Percentiles rank a stretch among this genome's conserved stretches.
phyloP scores from a whole-genome alignment of 2,888 invertebrate genomes.

The Liposcelis brunnea region DNA sequence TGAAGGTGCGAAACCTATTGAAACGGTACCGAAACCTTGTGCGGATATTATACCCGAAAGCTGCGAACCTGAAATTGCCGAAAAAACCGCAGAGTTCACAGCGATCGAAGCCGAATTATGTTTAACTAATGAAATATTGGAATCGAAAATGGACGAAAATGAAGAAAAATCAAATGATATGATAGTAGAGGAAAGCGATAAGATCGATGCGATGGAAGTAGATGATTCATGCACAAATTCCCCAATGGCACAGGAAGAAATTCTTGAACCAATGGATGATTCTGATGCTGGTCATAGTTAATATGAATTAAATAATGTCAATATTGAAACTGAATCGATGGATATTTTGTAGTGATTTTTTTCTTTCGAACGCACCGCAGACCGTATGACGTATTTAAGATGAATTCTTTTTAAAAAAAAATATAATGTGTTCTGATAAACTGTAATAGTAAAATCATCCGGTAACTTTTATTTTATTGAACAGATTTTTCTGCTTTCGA shows the following conservation, averaged over 20 bases:
- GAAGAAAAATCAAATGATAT: conserved; percentile 1
- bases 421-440: too few relatives aligned
- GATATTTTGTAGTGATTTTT: too few relatives aligned
- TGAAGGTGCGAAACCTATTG: conserved; percentile 16
- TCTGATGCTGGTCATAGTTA: conserved; percentile 11
- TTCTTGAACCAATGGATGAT: conserved; percentile 16
- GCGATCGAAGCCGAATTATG: conserved; percentile 8
- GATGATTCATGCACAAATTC: conserved; percentile 12
- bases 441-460: too few relatives aligned
- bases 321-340: too few relatives aligned
- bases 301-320: not conserved
- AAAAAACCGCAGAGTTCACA: conserved; percentile 8
- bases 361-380: too few relatives aligned
- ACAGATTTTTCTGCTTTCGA: too few relatives aligned
- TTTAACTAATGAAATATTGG: conserved; percentile 4
- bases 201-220: conserved; percentile 16
- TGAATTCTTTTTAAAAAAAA: too few relatives aligned
- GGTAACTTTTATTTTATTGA: too few relatives aligned
- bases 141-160: conserved; percentile 12
- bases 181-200: conserved; percentile 10
- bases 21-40: conserved; percentile 10
- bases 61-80: conserved; percentile 8
- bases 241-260: conserved; percentile 12
- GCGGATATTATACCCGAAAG: conserved; percentile 8
- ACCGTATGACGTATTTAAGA: too few relatives aligned